These are phyloP conservation scores for Lipotes vexillifer DNA, from an alignment of 2,113 vertebrate genomes.

Conservation along the genomic window DNA sequence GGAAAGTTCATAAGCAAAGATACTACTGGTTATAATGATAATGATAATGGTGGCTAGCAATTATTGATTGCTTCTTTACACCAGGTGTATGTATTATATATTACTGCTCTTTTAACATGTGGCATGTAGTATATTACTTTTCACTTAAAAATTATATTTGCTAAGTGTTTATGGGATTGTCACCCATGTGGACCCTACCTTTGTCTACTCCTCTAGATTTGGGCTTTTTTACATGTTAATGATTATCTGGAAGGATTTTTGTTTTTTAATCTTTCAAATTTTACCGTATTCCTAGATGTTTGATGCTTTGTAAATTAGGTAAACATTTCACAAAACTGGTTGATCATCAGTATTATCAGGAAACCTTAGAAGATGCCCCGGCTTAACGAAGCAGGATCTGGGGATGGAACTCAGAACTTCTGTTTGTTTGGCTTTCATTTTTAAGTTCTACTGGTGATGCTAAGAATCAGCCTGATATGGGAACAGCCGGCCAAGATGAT, in stretches of 20 bases:
- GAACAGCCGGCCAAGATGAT: not conserved
- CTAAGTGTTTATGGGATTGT: not conserved
- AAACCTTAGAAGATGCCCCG: not conserved
- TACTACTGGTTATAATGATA: not conserved
- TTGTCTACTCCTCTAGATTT: not conserved
- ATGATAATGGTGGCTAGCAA: not conserved
- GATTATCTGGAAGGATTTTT: not conserved
- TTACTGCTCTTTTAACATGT: rapidly evolving
- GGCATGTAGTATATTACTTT: not conserved
- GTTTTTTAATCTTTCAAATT: not conserved
- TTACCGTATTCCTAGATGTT: not conserved
- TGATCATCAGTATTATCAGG: not conserved
- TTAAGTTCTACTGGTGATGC: not conserved
- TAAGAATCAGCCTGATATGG: not conserved
- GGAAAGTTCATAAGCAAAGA: not conserved
- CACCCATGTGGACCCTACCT: no score
- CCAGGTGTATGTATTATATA: rapidly evolving
- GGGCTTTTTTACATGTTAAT: not conserved
- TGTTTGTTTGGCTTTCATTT: not conserved
- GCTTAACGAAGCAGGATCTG: not conserved
- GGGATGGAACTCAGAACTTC: not conserved
- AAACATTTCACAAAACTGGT: not conserved
- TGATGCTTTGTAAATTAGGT: not conserved
- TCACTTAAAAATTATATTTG: not conserved
- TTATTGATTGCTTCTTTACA: not conserved